These are phyloP conservation scores for Leucozona laternaria DNA, from an alignment of 2,888 invertebrate species.

Conservation along the genomic window DNA sequence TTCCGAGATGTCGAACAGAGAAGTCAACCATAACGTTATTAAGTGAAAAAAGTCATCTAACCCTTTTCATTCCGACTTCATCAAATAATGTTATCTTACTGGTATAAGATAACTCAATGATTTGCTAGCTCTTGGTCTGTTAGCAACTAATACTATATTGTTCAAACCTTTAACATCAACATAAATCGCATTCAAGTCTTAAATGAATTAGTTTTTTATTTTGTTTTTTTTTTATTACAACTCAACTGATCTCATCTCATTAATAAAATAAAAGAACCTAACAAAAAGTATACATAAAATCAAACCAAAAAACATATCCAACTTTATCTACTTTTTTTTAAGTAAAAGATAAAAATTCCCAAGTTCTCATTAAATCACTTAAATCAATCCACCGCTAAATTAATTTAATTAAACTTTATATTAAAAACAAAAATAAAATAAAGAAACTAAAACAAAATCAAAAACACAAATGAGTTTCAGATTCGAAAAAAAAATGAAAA, in stretches of 20 bases:
- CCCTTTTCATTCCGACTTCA: too few relatives aligned
- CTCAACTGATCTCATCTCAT: constrained; percentile 72
- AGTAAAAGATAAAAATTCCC: constrained; percentile 19
- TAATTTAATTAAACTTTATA: constrained; percentile 59
- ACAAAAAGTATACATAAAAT: constrained; percentile 54
- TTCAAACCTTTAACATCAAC: background rate
- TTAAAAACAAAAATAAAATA: constrained; percentile 19
- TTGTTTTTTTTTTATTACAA: constrained; percentile 54
- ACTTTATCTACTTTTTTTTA: constrained; percentile 8
- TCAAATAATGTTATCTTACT: too few relatives aligned
- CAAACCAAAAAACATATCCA: constrained; percentile 74
- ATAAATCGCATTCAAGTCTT: constrained; percentile 40
- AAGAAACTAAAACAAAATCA: constrained; percentile 36
- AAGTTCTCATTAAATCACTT: constrained; percentile 60
- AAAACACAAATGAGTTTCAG: constrained; percentile 66
- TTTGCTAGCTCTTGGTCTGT: too few relatives aligned
- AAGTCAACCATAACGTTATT: too few relatives aligned
- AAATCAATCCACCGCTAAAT: constrained; percentile 74
- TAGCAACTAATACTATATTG: background rate
- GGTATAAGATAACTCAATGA: too few relatives aligned
- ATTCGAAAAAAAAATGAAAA: constrained; percentile 38
- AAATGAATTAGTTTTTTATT: constrained; percentile 36
- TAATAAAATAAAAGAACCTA: constrained; percentile 47
- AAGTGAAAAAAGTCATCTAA: too few relatives aligned
- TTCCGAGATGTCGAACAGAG: too few relatives aligned